Evolutionary conservation across 2,888 invertebrate genomes (phyloP).

Genomic region (Lasioglossum zephyrum): DNA sequence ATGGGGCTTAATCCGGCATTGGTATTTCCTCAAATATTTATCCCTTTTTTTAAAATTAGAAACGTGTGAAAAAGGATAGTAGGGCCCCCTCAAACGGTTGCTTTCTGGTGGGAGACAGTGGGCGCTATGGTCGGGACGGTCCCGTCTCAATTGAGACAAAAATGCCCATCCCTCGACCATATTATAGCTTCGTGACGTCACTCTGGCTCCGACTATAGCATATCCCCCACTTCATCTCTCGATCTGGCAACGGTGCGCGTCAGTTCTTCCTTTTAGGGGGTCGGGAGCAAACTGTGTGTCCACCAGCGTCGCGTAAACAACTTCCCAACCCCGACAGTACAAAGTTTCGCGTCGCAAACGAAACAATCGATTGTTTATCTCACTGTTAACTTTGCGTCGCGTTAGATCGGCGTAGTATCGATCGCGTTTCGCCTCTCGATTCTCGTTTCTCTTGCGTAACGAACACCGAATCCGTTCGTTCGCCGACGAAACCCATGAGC

Average conservation of each 20-base stretch:
- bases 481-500: neutral
- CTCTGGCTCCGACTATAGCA: neutral
- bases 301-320: neutral
- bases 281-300: neutral
- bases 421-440: neutral
- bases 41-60: no score
- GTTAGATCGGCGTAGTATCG: slow-evolving; percentile 39
- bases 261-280: no score
- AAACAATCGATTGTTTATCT: neutral
- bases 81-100: no score
- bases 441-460: slow-evolving; percentile 9
- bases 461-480: neutral
- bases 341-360: neutral
- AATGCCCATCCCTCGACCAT: no score
- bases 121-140: no score
- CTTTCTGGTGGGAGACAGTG: no score
- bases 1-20: no score
- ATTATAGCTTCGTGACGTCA: neutral
- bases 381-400: neutral
- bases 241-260: rapidly evolving
- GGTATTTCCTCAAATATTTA: no score
- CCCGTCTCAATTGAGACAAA: no score
- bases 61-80: no score
- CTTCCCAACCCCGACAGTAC: neutral
- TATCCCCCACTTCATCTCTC: neutral